Percentiles rank a stretch among this genome's conserved stretches.
phyloP scores from a whole-genome alignment of 2,797 vertebrate species.

The Enteromius trimaculatus region DNA sequence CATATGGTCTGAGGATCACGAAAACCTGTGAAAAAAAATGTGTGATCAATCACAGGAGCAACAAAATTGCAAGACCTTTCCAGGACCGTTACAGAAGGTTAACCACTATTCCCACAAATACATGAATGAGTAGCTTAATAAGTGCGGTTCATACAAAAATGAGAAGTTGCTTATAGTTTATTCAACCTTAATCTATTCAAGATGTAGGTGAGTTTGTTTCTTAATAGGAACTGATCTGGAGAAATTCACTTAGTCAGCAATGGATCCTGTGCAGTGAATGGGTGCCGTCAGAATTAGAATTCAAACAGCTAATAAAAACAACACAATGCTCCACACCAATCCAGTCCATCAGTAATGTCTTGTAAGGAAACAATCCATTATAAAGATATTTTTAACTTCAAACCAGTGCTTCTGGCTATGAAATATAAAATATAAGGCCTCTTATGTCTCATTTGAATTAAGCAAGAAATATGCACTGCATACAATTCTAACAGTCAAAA shows the following conservation, averaged over 20 bases:
- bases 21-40: constrained; percentile 73
- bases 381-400: neutral
- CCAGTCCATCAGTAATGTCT: neutral
- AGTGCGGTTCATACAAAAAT: neutral
- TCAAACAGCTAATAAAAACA: neutral
- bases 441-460: neutral
- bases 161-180: neutral
- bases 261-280: neutral
- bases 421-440: neutral
- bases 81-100: neutral
- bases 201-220: neutral
- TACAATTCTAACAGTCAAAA: neutral
- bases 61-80: neutral
- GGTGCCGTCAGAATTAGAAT: neutral
- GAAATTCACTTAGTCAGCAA: neutral
- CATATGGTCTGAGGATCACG: constrained; percentile 80
- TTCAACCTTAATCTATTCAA: neutral
- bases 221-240: neutral
- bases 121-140: neutral
- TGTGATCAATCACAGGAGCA: neutral
- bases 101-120: neutral
- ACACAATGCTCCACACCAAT: neutral
- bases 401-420: neutral
- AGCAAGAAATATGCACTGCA: neutral
- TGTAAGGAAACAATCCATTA: neutral